A percentile compares a stretch with the other conserved stretches of the same genome.
Conservation (phyloP, 64 coral and sea anemone species). For the Acropora yongei region DNA sequence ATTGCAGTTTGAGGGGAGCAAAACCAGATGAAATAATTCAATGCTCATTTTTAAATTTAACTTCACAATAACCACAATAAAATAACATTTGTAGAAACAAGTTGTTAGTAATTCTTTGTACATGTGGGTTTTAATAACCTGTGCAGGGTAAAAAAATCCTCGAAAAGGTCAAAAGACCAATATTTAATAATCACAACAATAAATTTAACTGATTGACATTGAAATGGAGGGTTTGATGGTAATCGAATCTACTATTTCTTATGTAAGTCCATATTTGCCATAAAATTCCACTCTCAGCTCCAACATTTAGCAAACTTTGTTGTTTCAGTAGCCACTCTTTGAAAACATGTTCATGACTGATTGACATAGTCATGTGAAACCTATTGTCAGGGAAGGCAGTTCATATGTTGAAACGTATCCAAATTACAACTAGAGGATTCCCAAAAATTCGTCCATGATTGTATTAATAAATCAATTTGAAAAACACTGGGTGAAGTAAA, state of each 20-base stretch:
- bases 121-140: neutral
- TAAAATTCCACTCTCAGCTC: neutral
- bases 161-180: neutral
- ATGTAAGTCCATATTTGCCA: neutral
- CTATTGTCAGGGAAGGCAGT: neutral
- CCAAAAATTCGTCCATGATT: neutral
- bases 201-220: neutral
- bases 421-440: neutral
- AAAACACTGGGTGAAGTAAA: neutral
- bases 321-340: neutral
- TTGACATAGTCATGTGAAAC: conserved; percentile 1
- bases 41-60: neutral
- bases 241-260: neutral
- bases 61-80: conserved; percentile 7
- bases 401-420: neutral
- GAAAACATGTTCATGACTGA: neutral
- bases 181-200: neutral
- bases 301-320: conserved; percentile 13
- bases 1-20: conserved; percentile 4
- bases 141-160: neutral
- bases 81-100: conserved; percentile 12
- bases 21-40: conserved; percentile 1
- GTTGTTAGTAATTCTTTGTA: conserved; percentile 10
- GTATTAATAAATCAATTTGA: neutral
- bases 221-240: neutral